Conservation (phyloP, 2,888 invertebrate genomes). For the Eurytoma californica region DNA sequence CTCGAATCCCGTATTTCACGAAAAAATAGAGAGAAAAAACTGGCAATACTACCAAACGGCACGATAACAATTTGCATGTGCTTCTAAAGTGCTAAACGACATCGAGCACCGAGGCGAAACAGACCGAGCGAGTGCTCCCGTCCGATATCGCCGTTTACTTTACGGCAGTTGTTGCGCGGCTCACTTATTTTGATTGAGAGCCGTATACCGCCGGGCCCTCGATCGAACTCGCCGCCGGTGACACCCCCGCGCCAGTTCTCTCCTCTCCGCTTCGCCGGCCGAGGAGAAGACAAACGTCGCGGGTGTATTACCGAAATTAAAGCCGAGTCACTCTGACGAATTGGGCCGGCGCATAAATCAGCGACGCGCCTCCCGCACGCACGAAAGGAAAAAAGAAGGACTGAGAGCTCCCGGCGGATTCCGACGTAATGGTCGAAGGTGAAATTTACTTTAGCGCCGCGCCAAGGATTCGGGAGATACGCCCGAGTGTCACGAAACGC, state of each 20-base stretch:
- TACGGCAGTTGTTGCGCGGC: neutral
- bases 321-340: slow-evolving; percentile 52
- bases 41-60: too few species aligned
- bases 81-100: too few species aligned
- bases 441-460: slow-evolving; percentile 22
- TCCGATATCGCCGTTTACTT: neutral
- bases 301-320: slow-evolving; percentile 33
- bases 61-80: too few species aligned
- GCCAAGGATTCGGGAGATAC: slow-evolving; percentile 24
- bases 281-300: neutral
- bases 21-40: too few species aligned
- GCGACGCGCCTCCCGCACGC: neutral
- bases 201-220: neutral
- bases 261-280: too few species aligned
- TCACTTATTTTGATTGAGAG: slow-evolving; percentile 25
- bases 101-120: too few species aligned
- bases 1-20: too few species aligned
- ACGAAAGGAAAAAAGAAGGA: too few species aligned
- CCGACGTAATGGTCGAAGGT: neutral
- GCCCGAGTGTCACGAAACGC: neutral
- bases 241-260: too few species aligned
- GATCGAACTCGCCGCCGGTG: too few species aligned
- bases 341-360: slow-evolving; percentile 50
- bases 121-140: neutral
- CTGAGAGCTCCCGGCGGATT: neutral